phyloP scores from a whole-genome alignment of 2,113 vertebrate species.

The Sialia sialis region DNA sequence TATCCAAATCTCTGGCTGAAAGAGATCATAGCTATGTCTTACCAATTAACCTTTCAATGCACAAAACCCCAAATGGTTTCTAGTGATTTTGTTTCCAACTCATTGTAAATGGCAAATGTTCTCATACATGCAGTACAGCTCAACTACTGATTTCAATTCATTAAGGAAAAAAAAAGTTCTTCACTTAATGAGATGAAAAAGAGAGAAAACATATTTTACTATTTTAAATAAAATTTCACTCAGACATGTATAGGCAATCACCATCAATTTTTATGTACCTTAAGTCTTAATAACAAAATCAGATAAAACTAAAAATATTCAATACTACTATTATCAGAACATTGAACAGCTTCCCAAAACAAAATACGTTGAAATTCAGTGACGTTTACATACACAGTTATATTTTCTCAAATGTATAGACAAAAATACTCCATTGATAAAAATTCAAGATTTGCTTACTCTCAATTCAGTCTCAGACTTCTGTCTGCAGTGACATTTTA shows the following conservation, averaged over 20 bases:
- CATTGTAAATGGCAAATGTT: neutral
- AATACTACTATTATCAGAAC: neutral
- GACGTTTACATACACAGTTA: neutral
- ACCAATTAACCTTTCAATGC: neutral
- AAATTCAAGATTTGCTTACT: neutral
- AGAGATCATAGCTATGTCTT: neutral
- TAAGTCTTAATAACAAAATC: neutral
- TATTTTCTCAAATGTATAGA: neutral
- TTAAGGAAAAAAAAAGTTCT: neutral
- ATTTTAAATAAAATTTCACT: neutral
- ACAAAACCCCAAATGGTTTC: neutral
- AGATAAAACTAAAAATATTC: neutral
- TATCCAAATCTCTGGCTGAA: neutral
- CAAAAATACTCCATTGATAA: neutral
- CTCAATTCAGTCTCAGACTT: neutral
- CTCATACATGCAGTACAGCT: neutral
- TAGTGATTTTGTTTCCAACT: neutral
- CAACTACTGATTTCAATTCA: neutral
- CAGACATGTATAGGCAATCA: neutral
- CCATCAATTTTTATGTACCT: neutral
- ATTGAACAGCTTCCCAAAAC: neutral
- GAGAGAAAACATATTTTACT: neutral
- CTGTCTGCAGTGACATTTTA: neutral
- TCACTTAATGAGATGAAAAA: neutral
- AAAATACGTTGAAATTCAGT: neutral